Evolutionary conservation across 2,888 invertebrate genomes (phyloP), one percentile per base, ranked within the genome.

Genomic region (Odontocolon sp.): DNA sequence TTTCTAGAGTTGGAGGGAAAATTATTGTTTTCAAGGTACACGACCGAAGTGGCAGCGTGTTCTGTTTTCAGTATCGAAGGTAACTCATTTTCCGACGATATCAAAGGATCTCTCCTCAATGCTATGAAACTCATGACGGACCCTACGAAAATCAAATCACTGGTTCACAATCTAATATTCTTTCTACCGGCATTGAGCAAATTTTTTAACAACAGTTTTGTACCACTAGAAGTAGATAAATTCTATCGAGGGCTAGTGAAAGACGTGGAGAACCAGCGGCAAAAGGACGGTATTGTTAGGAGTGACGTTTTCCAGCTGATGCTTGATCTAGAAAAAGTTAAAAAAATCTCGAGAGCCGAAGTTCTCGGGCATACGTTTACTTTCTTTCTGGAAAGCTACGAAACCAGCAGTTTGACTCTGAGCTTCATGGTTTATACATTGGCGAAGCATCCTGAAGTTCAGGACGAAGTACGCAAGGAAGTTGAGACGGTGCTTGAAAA

Each of bases 371-470:
- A 92, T 78, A 90, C 91, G 11, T 86, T 91, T 9, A 88, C 45
- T 21, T 45, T 45, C 45, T 45, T 45, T 18, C 9, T 45, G 16
- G 92, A 92, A 38, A 92, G 92, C 1, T 92, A 90, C 79, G 92
- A 92, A 84, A 92, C 92, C 1, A 91, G 92, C 0, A 91, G 91
- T 33, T 90, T 91, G 2, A 87, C 91, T 1, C 83, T 92, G 63
- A 88, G 89, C 18, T 91, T 91, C 71, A 87, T 90, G 3, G 82
- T 91, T 0, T 92, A 91, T 79, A 89, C 91, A 80, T 81, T 92
- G 2, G 91, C 91, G 3, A 78, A 89, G 3, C 84, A 91, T 79
- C 87, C 84, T 23, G 87, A 91, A 2, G 84, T 92, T 38, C 92
- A 92, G 76, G 85, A 89, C 1, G 91, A 86, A 80, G 79, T 91